phyloP scores from a whole-genome alignment of 2,797 vertebrate genomes.

The Gymnoscopelus microlampas region DNA sequence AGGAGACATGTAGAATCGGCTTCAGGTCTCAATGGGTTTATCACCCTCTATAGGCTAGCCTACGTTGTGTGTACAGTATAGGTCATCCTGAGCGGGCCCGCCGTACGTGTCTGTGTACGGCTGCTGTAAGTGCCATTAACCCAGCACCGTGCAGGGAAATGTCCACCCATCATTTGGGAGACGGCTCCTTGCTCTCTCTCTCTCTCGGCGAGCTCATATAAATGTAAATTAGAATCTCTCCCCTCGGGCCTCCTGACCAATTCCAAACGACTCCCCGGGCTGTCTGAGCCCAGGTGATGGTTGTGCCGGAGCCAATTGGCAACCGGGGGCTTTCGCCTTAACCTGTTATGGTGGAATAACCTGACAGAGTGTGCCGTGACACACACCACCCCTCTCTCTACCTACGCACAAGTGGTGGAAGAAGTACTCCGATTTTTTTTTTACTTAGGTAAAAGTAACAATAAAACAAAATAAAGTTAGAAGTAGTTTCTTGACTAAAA shows the following conservation, averaged over 20 bases:
- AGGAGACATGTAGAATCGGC: too few species aligned
- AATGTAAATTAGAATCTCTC: slow-evolving; percentile 76
- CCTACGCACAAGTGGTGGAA: too few species aligned
- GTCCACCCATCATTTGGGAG: slow-evolving; percentile 68
- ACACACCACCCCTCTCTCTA: too few species aligned
- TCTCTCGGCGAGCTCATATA: slow-evolving; percentile 67
- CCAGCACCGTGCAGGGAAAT: slow-evolving; percentile 54
- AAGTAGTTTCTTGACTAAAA: too few species aligned
- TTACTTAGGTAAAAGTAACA: too few species aligned
- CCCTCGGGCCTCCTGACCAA: slow-evolving; percentile 61
- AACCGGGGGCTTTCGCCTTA: neutral
- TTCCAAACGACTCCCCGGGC: slow-evolving; percentile 65
- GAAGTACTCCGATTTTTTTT: too few species aligned
- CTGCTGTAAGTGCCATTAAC: slow-evolving; percentile 55
- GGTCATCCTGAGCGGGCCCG: neutral
- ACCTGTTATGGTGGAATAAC: too few species aligned
- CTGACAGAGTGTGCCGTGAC: too few species aligned
- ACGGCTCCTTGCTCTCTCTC: slow-evolving; percentile 57
- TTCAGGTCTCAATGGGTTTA: too few species aligned
- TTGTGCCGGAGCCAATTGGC: slow-evolving; percentile 49
- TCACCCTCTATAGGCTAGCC: neutral
- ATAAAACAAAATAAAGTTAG: too few species aligned
- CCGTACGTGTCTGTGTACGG: slow-evolving; percentile 25
- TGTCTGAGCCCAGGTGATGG: slow-evolving; percentile 60
- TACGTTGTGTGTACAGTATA: neutral